Percentiles rank a stretch among this genome's conserved stretches.
These are phyloP conservation scores for Apeira syringaria DNA, from an alignment of 2,888 invertebrate genomes.

Conservation along the genomic window DNA sequence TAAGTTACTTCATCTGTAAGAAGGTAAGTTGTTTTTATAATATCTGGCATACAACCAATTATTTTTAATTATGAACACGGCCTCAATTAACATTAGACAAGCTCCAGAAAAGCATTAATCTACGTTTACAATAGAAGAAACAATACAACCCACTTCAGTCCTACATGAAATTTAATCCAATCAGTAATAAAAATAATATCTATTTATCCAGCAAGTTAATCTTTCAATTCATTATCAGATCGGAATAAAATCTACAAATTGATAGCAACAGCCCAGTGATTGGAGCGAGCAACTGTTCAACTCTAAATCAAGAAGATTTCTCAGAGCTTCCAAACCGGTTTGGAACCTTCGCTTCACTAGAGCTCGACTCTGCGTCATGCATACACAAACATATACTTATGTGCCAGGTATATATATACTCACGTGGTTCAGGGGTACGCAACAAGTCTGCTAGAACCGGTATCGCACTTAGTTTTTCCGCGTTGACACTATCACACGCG, in stretches of 20 bases:
- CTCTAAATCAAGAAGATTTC: constrained; percentile 20
- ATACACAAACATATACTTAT: constrained; percentile 16
- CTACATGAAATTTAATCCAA: not conserved
- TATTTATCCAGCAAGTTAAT: not conserved
- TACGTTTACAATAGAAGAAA: no score
- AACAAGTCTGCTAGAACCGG: constrained; percentile 50
- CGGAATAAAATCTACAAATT: constrained; percentile 1
- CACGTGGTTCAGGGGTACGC: constrained; percentile 50
- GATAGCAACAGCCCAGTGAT: constrained; percentile 9
- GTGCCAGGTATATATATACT: constrained; percentile 38
- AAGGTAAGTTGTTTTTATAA: no score
- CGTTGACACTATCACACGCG: constrained; percentile 79
- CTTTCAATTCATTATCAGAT: constrained; percentile 4
- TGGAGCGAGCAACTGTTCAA: constrained; percentile 4
- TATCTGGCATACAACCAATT: no score
- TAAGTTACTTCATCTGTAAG: no score
- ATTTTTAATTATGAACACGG: no score
- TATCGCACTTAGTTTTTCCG: constrained; percentile 71
- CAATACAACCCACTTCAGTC: no score
- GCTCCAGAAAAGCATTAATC: no score
- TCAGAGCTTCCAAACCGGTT: constrained; percentile 28
- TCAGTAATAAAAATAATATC: not conserved
- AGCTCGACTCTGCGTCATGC: constrained; percentile 17
- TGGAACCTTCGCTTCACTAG: constrained; percentile 8
- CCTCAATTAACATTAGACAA: no score